A percentile compares a stretch with the other conserved stretches of the same genome.
phyloP scores from a whole-genome alignment of 1,140 invertebrate genomes.

The Trichonephila clavata region DNA sequence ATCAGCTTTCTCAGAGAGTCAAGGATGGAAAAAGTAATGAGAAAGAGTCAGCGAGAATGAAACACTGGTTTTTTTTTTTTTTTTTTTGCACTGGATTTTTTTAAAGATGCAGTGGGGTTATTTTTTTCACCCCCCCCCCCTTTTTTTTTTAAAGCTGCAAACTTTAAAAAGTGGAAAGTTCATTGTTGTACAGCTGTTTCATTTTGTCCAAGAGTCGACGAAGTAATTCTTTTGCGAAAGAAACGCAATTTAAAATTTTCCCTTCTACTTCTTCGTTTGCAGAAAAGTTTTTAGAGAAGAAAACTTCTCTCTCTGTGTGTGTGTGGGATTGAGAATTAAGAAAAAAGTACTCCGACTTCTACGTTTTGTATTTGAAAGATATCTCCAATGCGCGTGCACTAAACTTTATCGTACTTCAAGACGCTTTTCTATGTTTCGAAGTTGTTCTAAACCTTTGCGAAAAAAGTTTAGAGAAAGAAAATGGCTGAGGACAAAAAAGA shows the following conservation, averaged over 20 bases:
- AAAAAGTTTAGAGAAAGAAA: constrained; percentile 17
- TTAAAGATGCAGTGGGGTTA: constrained; percentile 25
- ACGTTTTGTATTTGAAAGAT: constrained; percentile 36
- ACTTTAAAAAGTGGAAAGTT: constrained; percentile 74
- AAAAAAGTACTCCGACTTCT: constrained; percentile 54
- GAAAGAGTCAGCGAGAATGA: constrained; percentile 65
- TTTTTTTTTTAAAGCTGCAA: constrained; percentile 49
- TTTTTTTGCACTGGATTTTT: neutral
- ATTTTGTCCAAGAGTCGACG: constrained; percentile 53
- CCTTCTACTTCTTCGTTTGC: constrained; percentile 27
- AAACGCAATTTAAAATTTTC: constrained; percentile 74
- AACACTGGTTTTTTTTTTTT: constrained; percentile 68
- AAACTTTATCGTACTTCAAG: constrained; percentile 23
- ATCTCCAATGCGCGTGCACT: constrained; percentile 10
- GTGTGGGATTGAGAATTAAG: neutral
- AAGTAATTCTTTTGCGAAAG: constrained; percentile 73
- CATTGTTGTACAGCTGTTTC: constrained; percentile 75
- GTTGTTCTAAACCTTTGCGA: constrained; percentile 13
- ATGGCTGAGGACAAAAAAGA: constrained; percentile 15
- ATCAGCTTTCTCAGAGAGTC: constrained; percentile 48
- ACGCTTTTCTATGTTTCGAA: constrained; percentile 6
- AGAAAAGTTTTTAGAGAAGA: constrained; percentile 48
- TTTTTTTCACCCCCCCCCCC: neutral
- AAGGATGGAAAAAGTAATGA: constrained; percentile 69
- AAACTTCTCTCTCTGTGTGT: neutral